Evolutionary conservation across 1,140 invertebrate species (phyloP).

Genomic region (Sycophaga agraensis): DNA sequence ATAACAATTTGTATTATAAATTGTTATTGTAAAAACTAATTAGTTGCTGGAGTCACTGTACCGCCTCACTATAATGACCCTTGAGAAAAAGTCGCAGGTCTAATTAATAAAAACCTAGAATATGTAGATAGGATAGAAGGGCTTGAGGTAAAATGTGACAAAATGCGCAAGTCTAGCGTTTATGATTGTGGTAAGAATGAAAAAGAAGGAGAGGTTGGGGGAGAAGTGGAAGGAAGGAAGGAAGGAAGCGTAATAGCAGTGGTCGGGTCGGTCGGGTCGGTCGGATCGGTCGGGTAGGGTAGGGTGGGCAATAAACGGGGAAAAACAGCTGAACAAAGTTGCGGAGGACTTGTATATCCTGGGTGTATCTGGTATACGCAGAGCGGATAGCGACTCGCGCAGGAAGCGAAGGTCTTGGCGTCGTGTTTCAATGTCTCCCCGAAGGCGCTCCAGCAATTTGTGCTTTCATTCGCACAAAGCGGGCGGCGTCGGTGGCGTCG

Average conservation of each 20-base stretch:
- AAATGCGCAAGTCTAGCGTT: background rate
- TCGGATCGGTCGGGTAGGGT: too few relatives aligned
- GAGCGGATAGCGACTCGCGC: conserved; percentile 22
- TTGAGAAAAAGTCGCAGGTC: too few relatives aligned
- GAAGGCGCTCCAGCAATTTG: conserved; percentile 57
- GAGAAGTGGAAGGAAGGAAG: background rate
- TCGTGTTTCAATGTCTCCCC: conserved; percentile 59
- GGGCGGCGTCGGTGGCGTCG: conserved; percentile 31
- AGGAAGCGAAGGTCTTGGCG: conserved; percentile 36
- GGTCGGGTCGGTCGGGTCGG: background rate
- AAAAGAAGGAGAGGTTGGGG: background rate
- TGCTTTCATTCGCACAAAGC: conserved; percentile 59
- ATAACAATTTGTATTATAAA: too few relatives aligned
- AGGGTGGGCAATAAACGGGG: conserved; percentile 12
- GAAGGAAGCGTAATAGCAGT: conserved; percentile 4
- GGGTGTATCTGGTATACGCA: conserved; percentile 14
- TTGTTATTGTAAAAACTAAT: too few relatives aligned
- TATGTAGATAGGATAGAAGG: too few relatives aligned
- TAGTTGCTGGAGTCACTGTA: too few relatives aligned
- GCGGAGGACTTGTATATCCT: background rate
- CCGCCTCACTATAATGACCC: too few relatives aligned
- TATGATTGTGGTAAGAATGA: background rate
- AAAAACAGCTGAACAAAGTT: conserved; percentile 23
- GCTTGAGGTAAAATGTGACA: too few relatives aligned
- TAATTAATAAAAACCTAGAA: too few relatives aligned